A percentile compares a stretch with the other conserved stretches of the same genome.
Evolutionary conservation across 2,888 invertebrate genomes (phyloP).

Genomic region (Himalopsyche tibetana): DNA sequence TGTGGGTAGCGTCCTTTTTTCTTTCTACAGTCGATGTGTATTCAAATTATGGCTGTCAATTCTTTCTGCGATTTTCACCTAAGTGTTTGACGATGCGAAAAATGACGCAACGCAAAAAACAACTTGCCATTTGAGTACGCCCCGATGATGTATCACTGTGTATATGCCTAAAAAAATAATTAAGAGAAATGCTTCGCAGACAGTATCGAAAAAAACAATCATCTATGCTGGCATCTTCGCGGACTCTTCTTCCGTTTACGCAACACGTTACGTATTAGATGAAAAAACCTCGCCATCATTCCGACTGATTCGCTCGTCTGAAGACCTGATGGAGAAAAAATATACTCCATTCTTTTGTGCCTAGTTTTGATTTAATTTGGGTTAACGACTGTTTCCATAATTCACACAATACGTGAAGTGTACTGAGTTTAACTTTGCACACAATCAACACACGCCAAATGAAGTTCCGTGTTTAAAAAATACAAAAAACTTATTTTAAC

Average conservation of each 20-base stretch:
- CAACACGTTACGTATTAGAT: background rate
- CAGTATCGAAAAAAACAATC: background rate
- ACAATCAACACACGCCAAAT: no score
- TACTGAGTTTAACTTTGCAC: no score
- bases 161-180: background rate
- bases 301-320: background rate
- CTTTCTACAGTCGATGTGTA: no score
- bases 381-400: background rate
- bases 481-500: no score
- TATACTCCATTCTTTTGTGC: background rate
- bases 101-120: background rate
- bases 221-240: background rate
- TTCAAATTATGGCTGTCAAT: no score
- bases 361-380: background rate
- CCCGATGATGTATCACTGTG: background rate
- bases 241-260: slow-evolving; percentile 16
- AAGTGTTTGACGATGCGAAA: no score
- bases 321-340: background rate
- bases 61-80: no score
- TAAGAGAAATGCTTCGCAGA: background rate
- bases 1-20: no score
- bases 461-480: no score
- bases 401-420: no score
- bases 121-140: background rate
- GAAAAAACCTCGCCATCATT: background rate